Percentiles rank a stretch among this genome's conserved stretches.
These are phyloP conservation scores for Halcyon malimbica DNA, from an alignment of 2,113 vertebrate species.

Conservation along the genomic window DNA sequence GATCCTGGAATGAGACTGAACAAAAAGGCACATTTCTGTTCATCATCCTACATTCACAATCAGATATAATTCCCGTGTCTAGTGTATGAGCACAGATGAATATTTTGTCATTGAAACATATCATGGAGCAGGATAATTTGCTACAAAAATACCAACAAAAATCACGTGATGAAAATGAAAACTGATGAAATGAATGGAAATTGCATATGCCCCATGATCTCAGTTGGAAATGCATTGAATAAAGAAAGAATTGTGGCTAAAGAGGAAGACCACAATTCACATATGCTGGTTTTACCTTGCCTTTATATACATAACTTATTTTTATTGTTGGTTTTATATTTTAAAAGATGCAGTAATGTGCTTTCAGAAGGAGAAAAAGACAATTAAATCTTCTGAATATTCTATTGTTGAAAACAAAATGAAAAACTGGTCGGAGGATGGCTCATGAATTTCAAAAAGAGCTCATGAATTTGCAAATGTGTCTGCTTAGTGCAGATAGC, in stretches of 20 bases:
- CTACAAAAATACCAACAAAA: background rate
- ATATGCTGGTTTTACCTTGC: background rate
- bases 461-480: slow-evolving; percentile 74
- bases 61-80: background rate
- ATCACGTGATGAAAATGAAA: background rate
- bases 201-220: background rate
- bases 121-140: background rate
- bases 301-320: background rate
- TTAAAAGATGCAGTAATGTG: background rate
- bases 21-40: background rate
- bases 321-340: background rate
- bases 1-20: background rate
- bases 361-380: background rate
- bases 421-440: background rate
- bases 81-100: background rate
- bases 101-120: background rate
- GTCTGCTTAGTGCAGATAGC: slow-evolving; percentile 63
- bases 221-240: background rate
- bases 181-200: background rate
- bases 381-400: background rate
- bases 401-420: slow-evolving; percentile 46
- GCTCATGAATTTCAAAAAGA: slow-evolving; percentile 70
- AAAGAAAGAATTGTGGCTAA: background rate
- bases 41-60: background rate
- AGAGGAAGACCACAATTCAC: background rate